Evolutionary conservation across 2,888 invertebrate species (phyloP).

Genomic region (Leptopterna dolabrata): DNA sequence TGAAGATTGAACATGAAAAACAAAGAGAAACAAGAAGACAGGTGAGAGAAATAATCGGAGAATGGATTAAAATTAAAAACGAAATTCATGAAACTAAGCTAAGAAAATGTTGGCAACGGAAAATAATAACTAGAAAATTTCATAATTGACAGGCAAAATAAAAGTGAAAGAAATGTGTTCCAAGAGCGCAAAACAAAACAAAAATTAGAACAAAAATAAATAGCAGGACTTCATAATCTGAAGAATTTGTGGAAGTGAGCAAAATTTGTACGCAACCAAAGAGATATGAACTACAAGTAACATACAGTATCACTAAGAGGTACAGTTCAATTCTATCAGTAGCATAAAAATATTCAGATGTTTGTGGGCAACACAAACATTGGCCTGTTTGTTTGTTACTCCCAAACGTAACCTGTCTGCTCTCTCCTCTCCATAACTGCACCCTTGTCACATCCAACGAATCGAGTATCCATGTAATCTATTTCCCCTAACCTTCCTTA

Average conservation of each 20-base stretch:
- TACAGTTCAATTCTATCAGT: no score
- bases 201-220: neutral
- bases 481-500: no score
- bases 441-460: no score
- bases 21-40: conserved; percentile 67
- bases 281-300: no score
- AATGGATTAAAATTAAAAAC: conserved; percentile 50
- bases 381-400: no score
- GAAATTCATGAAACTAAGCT: conserved; percentile 57
- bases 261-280: neutral
- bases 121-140: conserved; percentile 50
- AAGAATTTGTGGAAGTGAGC: neutral
- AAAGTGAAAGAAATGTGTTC: neutral
- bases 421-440: no score
- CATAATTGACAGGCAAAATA: conserved; percentile 42
- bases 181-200: neutral
- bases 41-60: conserved; percentile 60
- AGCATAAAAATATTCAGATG: no score
- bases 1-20: conserved; percentile 73
- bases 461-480: no score
- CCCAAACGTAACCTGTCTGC: no score
- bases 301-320: no score
- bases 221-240: neutral
- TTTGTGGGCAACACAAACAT: no score
- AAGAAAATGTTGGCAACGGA: neutral